phyloP scores from a whole-genome alignment of 2,888 invertebrate genomes.

The Ectemnius cavifrons region DNA sequence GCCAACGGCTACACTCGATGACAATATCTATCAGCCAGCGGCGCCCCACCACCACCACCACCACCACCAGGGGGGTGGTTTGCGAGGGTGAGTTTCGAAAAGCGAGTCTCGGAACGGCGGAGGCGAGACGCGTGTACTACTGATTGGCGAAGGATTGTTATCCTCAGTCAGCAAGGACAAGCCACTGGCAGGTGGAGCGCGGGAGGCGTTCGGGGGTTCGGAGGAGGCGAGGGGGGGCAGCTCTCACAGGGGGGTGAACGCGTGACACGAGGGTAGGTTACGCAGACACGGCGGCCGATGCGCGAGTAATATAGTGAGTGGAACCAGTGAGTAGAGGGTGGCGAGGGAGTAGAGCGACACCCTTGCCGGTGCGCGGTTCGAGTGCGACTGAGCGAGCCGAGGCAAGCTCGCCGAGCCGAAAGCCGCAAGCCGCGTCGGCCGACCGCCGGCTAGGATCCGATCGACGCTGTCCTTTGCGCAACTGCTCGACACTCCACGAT shows the following conservation, averaged over 20 bases:
- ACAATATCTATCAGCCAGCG: too few species aligned
- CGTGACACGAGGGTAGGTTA: constrained; percentile 22
- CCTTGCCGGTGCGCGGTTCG: constrained; percentile 75
- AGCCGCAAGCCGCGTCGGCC: constrained; percentile 64
- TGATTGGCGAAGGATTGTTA: too few species aligned
- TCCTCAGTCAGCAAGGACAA: too few species aligned
- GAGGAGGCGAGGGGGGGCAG: too few species aligned
- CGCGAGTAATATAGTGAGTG: constrained; percentile 6
- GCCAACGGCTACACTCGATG: too few species aligned
- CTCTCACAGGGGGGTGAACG: constrained; percentile 19
- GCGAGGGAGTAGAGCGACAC: constrained; percentile 58
- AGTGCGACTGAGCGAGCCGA: constrained; percentile 74
- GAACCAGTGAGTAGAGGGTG: constrained; percentile 8
- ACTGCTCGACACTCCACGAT: constrained; percentile 64
- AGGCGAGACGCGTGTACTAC: too few species aligned
- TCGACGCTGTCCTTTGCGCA: constrained; percentile 69
- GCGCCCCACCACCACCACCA: too few species aligned
- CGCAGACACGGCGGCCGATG: constrained; percentile 31
- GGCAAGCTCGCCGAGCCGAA: constrained; percentile 63
- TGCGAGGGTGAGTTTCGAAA: too few species aligned
- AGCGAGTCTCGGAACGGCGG: too few species aligned
- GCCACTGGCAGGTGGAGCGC: too few species aligned
- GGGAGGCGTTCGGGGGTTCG: too few species aligned
- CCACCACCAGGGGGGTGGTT: too few species aligned
- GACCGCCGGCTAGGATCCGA: constrained; percentile 66